These are phyloP conservation scores for Acipenser ruthenus DNA, from an alignment of 2,797 vertebrate species.

Conservation along the genomic window DNA sequence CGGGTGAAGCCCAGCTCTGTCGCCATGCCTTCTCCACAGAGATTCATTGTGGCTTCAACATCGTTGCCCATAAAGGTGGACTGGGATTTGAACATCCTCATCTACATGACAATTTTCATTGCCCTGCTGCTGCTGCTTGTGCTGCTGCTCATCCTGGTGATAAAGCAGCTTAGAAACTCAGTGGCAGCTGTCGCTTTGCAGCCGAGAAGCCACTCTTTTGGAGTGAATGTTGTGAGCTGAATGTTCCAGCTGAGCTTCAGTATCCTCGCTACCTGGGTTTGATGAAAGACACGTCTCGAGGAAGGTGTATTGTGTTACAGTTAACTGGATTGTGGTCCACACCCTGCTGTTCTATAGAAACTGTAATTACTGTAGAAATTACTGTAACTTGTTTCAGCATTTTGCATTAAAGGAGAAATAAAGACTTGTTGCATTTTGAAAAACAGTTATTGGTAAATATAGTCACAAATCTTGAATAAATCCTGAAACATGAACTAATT, in stretches of 20 bases:
- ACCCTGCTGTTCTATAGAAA: background rate
- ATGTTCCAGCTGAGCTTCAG: background rate
- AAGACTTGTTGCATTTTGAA: background rate
- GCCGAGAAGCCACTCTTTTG: slow-evolving; percentile 55
- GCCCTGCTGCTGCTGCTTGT: slow-evolving; percentile 62
- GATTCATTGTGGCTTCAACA: slow-evolving; percentile 61
- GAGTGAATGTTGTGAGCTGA: no score
- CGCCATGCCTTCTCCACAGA: slow-evolving; percentile 59
- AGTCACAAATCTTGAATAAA: no score
- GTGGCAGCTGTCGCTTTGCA: slow-evolving; percentile 54
- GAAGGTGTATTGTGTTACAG: background rate
- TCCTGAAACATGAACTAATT: no score
- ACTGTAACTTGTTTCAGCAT: background rate
- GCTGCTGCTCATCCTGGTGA: slow-evolving; percentile 76
- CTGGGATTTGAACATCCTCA: slow-evolving; percentile 77
- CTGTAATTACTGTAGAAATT: no score
- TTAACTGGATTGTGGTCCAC: background rate
- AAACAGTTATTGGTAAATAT: no score
- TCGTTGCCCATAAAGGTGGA: slow-evolving; percentile 61
- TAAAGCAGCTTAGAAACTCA: slow-evolving; percentile 78
- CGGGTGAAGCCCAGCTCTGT: background rate
- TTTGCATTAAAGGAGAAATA: no score
- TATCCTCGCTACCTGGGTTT: no score
- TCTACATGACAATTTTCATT: slow-evolving; percentile 73
- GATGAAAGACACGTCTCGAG: no score